phyloP scores from a whole-genome alignment of 2,888 invertebrate genomes.

The Carcina quercana region DNA sequence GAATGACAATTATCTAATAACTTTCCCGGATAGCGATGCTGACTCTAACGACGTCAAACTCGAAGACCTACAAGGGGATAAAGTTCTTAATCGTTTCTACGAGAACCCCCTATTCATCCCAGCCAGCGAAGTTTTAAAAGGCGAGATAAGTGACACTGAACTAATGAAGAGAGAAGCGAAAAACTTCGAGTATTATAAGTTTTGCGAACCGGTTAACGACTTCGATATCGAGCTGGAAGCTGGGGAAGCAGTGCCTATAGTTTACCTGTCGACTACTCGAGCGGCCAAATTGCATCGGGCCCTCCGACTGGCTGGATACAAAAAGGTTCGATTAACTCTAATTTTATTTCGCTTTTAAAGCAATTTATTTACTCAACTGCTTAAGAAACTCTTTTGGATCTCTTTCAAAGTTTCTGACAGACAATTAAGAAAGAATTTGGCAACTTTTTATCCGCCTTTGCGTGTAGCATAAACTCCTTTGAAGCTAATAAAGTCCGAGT shows the following conservation, averaged over 20 bases:
- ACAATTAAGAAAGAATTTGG: constrained; percentile 11
- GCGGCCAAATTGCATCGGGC: constrained; percentile 70
- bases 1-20: constrained; percentile 48
- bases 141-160: constrained; percentile 47
- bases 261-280: constrained; percentile 66
- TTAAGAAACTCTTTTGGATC: constrained; percentile 6
- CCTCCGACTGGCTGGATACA: constrained; percentile 71
- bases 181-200: constrained; percentile 62
- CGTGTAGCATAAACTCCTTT: no score
- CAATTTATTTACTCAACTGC: constrained; percentile 4
- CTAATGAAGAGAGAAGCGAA: constrained; percentile 55
- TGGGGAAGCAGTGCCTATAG: constrained; percentile 57
- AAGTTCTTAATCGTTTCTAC: constrained; percentile 43
- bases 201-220: constrained; percentile 62
- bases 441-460: background rate
- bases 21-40: constrained; percentile 42
- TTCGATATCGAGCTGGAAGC: constrained; percentile 61
- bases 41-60: constrained; percentile 31
- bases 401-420: constrained; percentile 14
- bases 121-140: constrained; percentile 47
- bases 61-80: constrained; percentile 27
- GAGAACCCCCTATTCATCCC: constrained; percentile 57
- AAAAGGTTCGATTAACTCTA: constrained; percentile 59
- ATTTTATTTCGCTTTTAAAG: constrained; percentile 11
- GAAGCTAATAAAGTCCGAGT: no score